These are phyloP conservation scores for Standfussiana lucernea DNA, from an alignment of 2,888 invertebrate species.

Conservation along the genomic window DNA sequence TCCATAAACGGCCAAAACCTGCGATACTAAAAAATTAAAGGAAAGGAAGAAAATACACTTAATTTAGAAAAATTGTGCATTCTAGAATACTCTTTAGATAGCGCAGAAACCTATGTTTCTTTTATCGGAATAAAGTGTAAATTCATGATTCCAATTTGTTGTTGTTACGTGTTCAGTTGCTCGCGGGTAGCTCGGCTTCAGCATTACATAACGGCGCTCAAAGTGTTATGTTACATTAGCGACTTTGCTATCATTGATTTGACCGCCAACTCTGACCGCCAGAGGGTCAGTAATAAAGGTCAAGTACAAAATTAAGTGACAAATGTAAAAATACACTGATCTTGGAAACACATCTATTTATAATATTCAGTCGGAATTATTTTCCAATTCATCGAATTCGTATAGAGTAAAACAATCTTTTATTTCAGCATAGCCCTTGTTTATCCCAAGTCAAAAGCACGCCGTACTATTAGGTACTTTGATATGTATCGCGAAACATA, in stretches of 20 bases:
- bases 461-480: not conserved
- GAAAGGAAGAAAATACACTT: not conserved
- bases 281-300: constrained; percentile 51
- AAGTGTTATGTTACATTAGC: constrained; percentile 57
- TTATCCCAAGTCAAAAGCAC: not conserved
- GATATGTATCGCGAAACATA: constrained; percentile 26
- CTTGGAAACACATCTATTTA: not conserved
- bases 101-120: not conserved
- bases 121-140: not conserved
- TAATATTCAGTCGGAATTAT: not conserved
- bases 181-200: not conserved
- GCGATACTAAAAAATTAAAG: not conserved
- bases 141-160: constrained; percentile 21
- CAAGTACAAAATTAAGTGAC: constrained; percentile 47
- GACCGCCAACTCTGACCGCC: constrained; percentile 42
- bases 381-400: not conserved
- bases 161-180: constrained; percentile 6
- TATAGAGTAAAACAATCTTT: not conserved
- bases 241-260: constrained; percentile 62
- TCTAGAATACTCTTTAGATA: not conserved
- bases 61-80: not conserved
- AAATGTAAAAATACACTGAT: constrained; percentile 21
- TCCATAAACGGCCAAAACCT: not conserved
- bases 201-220: constrained; percentile 42
- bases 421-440: not conserved